Conservation (phyloP, 2,888 invertebrate genomes). For the Capitulum mitella region DNA sequence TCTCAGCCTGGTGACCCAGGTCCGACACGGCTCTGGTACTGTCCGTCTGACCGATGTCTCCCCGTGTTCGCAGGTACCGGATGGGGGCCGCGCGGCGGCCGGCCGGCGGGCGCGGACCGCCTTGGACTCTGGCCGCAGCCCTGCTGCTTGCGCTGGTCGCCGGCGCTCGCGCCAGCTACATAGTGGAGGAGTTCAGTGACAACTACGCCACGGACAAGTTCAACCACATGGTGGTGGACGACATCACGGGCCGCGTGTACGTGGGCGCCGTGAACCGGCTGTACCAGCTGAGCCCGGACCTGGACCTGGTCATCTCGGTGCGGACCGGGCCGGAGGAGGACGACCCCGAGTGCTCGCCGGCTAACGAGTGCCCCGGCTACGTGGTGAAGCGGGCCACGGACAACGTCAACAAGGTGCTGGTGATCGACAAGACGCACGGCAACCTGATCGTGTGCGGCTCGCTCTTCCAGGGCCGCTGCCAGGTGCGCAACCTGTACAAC, state of each 20-base stretch:
- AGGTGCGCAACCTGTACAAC: conserved; percentile 78
- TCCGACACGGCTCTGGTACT: too few relatives aligned
- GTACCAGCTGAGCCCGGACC: conserved; percentile 81
- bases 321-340: conserved; percentile 81
- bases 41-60: too few relatives aligned
- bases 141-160: neutral
- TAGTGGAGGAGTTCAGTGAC: conserved; percentile 33
- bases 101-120: too few relatives aligned
- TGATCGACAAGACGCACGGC: conserved; percentile 84
- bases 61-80: too few relatives aligned
- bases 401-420: conserved; percentile 87
- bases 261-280: conserved; percentile 87
- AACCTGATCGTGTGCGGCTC: conserved; percentile 87
- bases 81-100: too few relatives aligned
- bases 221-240: conserved; percentile 84
- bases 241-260: conserved; percentile 78
- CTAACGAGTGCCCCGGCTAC: conserved; percentile 60
- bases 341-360: conserved; percentile 77
- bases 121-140: neutral
- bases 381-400: conserved; percentile 67
- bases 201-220: conserved; percentile 25
- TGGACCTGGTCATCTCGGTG: conserved; percentile 56
- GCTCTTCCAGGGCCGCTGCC: conserved; percentile 82
- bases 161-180: conserved; percentile 27
- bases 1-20: too few relatives aligned